Evolutionary conservation across 2,888 invertebrate species (phyloP).

Genomic region (Drepana falcataria): DNA sequence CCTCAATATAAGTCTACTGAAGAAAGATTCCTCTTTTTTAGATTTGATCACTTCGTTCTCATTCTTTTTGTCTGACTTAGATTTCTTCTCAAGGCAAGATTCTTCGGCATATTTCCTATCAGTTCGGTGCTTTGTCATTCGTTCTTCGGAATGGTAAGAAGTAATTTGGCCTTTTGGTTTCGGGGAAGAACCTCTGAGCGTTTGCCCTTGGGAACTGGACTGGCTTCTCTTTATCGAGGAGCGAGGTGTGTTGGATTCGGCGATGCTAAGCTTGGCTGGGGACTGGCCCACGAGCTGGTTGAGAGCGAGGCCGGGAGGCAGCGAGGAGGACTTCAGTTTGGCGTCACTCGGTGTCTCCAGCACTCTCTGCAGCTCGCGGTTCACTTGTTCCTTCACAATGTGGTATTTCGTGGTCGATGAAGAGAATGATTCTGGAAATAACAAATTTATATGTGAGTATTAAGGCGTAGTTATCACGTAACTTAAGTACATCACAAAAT

Average conservation of each 20-base stretch:
- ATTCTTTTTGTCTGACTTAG: conserved; percentile 68
- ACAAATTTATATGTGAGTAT: neutral
- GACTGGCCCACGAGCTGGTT: conserved; percentile 69
- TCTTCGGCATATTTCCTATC: conserved; percentile 68
- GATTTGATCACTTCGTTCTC: conserved; percentile 70
- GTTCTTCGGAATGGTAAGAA: conserved; percentile 53
- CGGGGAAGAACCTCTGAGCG: conserved; percentile 51
- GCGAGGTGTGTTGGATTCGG: conserved; percentile 59
- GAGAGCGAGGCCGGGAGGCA: conserved; percentile 80
- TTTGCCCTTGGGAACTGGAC: conserved; percentile 71
- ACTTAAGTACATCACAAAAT: too few relatives aligned
- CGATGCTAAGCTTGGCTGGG: conserved; percentile 73
- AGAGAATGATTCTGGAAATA: conserved; percentile 72
- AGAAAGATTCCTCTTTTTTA: conserved; percentile 80
- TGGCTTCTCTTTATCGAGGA: conserved; percentile 73
- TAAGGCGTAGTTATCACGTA: too few relatives aligned
- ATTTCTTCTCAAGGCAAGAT: conserved; percentile 70
- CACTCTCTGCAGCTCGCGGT: conserved; percentile 60
- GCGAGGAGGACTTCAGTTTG: conserved; percentile 81
- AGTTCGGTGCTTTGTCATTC: conserved; percentile 50
- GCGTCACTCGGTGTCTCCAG: conserved; percentile 69
- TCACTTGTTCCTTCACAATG: conserved; percentile 61
- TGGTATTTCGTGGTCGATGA: conserved; percentile 70
- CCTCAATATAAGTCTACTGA: conserved; percentile 82
- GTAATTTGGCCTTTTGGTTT: conserved; percentile 42